These are phyloP conservation scores for Hedychridium roseum DNA, from an alignment of 2,888 invertebrate species.

Conservation along the genomic window DNA sequence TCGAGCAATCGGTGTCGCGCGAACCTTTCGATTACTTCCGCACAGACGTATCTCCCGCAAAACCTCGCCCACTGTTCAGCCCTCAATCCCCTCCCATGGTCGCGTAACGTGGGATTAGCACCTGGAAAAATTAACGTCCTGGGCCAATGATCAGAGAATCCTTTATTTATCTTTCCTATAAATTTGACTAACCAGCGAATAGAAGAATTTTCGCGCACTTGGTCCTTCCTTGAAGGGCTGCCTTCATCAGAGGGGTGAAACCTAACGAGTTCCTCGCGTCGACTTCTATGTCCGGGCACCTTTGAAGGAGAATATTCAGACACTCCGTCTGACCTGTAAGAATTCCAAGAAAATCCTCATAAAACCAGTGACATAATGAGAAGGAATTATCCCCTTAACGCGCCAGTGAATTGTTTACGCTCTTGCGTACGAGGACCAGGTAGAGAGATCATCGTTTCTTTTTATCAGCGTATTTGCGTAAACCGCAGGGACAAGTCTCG, in stretches of 20 bases:
- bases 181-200: slow-evolving; percentile 74
- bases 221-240: slow-evolving; percentile 77
- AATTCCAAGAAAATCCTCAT: not conserved
- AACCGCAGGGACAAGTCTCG: too few species aligned
- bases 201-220: slow-evolving; percentile 77
- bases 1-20: slow-evolving; percentile 69
- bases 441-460: too few species aligned
- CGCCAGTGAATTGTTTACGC: not conserved
- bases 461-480: too few species aligned
- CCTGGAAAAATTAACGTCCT: slow-evolving; percentile 62
- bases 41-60: slow-evolving; percentile 75
- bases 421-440: not conserved
- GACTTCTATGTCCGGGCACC: slow-evolving; percentile 72
- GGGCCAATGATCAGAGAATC: too few species aligned
- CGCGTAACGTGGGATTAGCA: slow-evolving; percentile 74
- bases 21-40: slow-evolving; percentile 76
- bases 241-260: slow-evolving; percentile 79
- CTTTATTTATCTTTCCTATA: too few species aligned
- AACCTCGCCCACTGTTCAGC: slow-evolving; percentile 81
- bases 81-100: slow-evolving; percentile 73
- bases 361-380: too few species aligned
- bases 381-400: not conserved
- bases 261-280: slow-evolving; percentile 76
- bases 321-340: slow-evolving; percentile 74
- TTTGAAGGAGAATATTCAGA: slow-evolving; percentile 72